Conservation (phyloP, 2,113 vertebrate species). For the Laticauda laticaudata region DNA sequence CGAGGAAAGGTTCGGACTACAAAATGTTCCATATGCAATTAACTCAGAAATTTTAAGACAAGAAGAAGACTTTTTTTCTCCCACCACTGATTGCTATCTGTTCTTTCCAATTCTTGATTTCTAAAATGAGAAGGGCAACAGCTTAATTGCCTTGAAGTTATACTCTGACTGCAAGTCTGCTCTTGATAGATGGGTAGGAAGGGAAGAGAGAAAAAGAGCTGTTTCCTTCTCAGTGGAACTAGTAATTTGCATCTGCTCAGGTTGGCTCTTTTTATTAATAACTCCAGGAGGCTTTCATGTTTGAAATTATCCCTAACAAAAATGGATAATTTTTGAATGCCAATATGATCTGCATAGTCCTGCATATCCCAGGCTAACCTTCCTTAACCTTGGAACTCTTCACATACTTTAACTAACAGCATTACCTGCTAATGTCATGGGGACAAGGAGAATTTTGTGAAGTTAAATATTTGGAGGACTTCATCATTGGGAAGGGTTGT, state of each 20-base stretch:
- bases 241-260: neutral
- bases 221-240: neutral
- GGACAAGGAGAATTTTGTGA: neutral
- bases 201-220: neutral
- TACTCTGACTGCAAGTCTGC: neutral
- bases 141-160: constrained; percentile 11
- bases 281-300: neutral
- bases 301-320: neutral
- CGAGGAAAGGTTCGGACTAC: neutral
- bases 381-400: neutral
- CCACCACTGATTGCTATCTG: constrained; percentile 1
- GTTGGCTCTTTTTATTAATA: neutral
- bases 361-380: neutral
- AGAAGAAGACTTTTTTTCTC: neutral
- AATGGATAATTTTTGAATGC: neutral
- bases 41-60: constrained; percentile 1
- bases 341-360: neutral
- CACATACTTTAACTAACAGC: neutral
- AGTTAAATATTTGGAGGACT: neutral
- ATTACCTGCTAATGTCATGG: neutral
- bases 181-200: neutral
- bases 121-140: neutral
- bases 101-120: constrained; percentile 10
- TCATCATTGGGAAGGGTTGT: neutral
- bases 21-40: constrained; percentile 1